Conservation (phyloP, 2,888 invertebrate genomes). For the Augiades crinisus region DNA sequence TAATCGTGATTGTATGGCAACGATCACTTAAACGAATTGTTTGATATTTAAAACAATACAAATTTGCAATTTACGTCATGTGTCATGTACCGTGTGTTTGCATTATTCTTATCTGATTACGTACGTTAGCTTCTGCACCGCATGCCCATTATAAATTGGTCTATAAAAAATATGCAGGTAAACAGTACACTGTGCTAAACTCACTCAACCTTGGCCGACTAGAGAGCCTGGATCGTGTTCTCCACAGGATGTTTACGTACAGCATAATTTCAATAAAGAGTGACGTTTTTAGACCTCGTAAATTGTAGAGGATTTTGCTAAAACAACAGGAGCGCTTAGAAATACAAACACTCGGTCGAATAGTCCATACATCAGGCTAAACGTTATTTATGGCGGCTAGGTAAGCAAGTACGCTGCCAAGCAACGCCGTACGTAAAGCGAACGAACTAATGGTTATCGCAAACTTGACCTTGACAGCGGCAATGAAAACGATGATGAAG, state of each 20-base stretch:
- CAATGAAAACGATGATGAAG: constrained; percentile 37
- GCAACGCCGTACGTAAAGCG: constrained; percentile 2
- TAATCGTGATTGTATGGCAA: too few species aligned
- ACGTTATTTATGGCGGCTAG: constrained; percentile 21
- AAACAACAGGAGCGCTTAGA: constrained; percentile 33
- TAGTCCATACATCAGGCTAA: constrained; percentile 15
- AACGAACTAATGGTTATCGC: constrained; percentile 19
- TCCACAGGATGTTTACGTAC: constrained; percentile 60
- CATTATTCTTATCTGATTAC: constrained; percentile 27
- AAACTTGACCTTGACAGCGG: constrained; percentile 36
- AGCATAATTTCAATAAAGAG: constrained; percentile 38
- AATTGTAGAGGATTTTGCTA: constrained; percentile 32
- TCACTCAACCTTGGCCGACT: constrained; percentile 64
- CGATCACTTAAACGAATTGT: too few species aligned
- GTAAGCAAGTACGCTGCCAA: constrained; percentile 15
- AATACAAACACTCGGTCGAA: constrained; percentile 22
- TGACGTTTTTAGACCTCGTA: constrained; percentile 31
- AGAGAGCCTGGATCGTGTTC: constrained; percentile 54
- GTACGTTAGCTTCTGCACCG: constrained; percentile 19
- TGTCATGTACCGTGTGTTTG: constrained; percentile 17
- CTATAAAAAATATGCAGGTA: constrained; percentile 43
- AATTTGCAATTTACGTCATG: constrained; percentile 10
- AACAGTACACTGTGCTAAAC: constrained; percentile 44
- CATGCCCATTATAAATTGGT: constrained; percentile 41
- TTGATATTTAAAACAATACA: neutral